phyloP scores from a whole-genome alignment of 2,888 invertebrate genomes.

The Muscina levida region DNA sequence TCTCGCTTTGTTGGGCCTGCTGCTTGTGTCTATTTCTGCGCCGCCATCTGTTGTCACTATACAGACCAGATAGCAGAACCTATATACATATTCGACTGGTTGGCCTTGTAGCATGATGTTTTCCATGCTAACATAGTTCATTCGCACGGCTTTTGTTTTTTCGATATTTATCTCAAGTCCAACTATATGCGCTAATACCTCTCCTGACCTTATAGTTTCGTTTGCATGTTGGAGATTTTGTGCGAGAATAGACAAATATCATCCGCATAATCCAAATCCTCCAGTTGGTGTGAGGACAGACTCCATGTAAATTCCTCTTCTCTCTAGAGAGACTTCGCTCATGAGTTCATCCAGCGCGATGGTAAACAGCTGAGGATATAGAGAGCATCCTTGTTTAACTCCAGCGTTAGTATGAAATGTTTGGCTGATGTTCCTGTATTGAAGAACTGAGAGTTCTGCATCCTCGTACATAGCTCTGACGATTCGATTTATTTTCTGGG shows the following conservation, averaged over 20 bases:
- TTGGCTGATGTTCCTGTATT: neutral
- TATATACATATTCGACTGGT: neutral
- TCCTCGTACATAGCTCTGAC: neutral
- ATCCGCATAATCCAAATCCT: neutral
- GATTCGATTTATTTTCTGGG: neutral
- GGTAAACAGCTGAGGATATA: neutral
- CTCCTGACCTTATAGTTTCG: neutral
- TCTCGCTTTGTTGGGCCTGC: neutral
- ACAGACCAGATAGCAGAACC: neutral
- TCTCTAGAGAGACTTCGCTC: conserved; percentile 1
- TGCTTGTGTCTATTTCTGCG: neutral
- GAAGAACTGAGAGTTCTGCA: conserved; percentile 3
- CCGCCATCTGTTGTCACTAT: neutral
- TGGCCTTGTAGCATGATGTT: conserved; percentile 2
- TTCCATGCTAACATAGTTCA: neutral
- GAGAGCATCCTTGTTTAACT: neutral
- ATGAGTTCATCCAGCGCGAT: neutral
- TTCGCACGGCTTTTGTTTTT: neutral
- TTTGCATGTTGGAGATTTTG: neutral
- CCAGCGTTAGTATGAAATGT: neutral
- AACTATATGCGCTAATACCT: neutral
- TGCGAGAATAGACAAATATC: conserved; percentile 7
- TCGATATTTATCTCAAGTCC: conserved; percentile 2
- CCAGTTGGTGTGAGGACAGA: conserved; percentile 3
- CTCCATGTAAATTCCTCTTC: neutral